Evolutionary conservation across 2,113 vertebrate genomes (phyloP).

Genomic region (Hypomesus transpacificus): DNA sequence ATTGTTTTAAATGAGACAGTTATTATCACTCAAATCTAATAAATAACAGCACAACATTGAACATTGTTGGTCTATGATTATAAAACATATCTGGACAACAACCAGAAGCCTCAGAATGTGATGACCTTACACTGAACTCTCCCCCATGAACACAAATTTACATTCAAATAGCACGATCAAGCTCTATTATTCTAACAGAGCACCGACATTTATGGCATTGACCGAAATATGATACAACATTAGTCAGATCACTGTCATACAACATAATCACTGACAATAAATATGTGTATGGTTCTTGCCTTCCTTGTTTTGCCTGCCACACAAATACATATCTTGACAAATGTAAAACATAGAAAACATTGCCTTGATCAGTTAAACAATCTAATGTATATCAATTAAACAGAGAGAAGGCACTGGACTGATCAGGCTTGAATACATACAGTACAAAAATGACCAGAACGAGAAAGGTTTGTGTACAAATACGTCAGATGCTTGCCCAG

Average conservation of each 20-base stretch:
- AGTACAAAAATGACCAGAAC: too few species aligned
- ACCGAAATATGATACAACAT: neutral
- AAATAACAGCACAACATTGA: conserved; percentile 1
- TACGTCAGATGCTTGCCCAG: neutral
- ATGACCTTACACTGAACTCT: neutral
- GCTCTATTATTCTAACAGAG: neutral
- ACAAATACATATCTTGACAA: too few species aligned
- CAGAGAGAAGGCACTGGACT: neutral
- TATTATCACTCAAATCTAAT: neutral
- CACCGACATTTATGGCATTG: neutral
- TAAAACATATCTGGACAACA: neutral
- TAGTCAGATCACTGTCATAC: neutral
- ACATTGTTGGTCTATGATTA: neutral
- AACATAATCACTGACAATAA: neutral
- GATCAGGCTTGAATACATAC: neutral
- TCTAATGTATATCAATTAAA: neutral
- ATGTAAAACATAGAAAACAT: too few species aligned
- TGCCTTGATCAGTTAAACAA: neutral
- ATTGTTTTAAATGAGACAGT: neutral
- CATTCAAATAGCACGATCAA: neutral
- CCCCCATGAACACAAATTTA: neutral
- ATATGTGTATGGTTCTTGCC: neutral
- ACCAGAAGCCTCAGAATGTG: neutral
- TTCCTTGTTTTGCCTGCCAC: neutral
- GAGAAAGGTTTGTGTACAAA: neutral